These are phyloP conservation scores for Gibbula magus DNA, from an alignment of 2,888 invertebrate species.

Conservation along the genomic window DNA sequence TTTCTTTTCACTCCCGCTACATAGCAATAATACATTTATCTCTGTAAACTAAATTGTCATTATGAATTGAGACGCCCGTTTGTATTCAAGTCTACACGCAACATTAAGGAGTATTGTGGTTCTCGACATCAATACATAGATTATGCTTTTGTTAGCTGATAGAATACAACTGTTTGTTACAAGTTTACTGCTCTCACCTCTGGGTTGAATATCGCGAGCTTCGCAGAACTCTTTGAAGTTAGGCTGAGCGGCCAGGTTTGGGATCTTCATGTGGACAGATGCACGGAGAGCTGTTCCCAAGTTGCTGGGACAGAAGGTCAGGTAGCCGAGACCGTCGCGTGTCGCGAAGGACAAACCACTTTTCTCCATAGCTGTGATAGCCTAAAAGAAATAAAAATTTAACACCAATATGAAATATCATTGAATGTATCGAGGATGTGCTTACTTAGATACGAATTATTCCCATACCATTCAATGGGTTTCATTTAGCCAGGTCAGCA, in stretches of 20 bases:
- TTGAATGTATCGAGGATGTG: too few species aligned
- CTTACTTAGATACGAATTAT: background rate
- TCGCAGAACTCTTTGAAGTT: conserved; percentile 87
- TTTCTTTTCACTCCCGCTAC: too few species aligned
- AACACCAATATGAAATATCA: too few species aligned
- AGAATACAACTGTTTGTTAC: too few species aligned
- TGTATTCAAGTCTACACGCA: too few species aligned
- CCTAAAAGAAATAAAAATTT: conserved; percentile 73
- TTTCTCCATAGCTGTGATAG: conserved; percentile 84
- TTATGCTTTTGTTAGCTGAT: too few species aligned
- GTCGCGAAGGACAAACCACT: conserved; percentile 79
- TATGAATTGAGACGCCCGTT: too few species aligned
- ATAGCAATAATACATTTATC: too few species aligned
- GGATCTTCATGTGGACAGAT: conserved; percentile 93
- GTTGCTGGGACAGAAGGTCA: conserved; percentile 89
- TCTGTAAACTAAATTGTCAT: too few species aligned
- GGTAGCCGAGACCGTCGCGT: conserved; percentile 86
- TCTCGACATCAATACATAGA: too few species aligned
- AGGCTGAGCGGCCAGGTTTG: conserved; percentile 83
- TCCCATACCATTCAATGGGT: background rate
- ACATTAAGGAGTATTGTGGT: too few species aligned
- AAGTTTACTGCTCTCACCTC: too few species aligned
- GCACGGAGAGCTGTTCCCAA: conserved; percentile 95
- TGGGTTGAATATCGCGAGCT: conserved; percentile 85
- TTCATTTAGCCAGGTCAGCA: background rate